A percentile compares a stretch with the other conserved stretches of the same genome.
phyloP scores from a whole-genome alignment of 2,888 invertebrate species.

The Ametastegia equiseti region DNA sequence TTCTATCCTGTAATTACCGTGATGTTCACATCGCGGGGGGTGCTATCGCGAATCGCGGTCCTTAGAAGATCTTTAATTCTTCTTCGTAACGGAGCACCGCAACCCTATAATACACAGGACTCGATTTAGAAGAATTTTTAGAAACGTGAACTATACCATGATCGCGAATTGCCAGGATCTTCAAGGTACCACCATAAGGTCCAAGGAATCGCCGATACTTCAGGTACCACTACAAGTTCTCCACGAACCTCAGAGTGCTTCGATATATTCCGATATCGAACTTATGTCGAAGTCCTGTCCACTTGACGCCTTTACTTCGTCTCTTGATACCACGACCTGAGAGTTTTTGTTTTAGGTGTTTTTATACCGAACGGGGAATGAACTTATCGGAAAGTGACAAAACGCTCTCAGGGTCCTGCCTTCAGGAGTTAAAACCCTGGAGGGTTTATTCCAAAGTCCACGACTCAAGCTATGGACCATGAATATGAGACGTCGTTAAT shows the following conservation, averaged over 20 bases:
- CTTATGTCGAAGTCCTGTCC: constrained; percentile 22
- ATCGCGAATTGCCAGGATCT: too few species aligned
- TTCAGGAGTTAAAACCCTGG: constrained; percentile 32
- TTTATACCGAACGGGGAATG: constrained; percentile 27
- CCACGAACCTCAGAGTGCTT: constrained; percentile 14
- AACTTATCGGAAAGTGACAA: constrained; percentile 42
- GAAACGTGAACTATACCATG: too few species aligned
- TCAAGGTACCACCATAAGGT: too few species aligned
- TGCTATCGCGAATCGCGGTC: constrained; percentile 40
- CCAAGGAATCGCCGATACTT: too few species aligned
- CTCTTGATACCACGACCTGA: not conserved
- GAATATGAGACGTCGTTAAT: constrained; percentile 45
- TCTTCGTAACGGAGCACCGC: not conserved
- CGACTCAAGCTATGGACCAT: not conserved
- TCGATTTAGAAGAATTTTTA: too few species aligned
- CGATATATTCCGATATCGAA: constrained; percentile 41
- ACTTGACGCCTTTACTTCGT: constrained; percentile 40
- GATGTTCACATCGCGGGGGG: constrained; percentile 44
- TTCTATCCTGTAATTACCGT: constrained; percentile 42
- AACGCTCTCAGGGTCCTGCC: constrained; percentile 33
- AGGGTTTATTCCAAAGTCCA: not conserved
- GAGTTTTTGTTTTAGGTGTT: not conserved
- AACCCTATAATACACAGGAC: too few species aligned
- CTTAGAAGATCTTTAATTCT: constrained; percentile 20
- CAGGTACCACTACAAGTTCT: not conserved